Base-by-base conservation (phyloP, 2,888 invertebrate species). In the Ditula angustiorana region DNA sequence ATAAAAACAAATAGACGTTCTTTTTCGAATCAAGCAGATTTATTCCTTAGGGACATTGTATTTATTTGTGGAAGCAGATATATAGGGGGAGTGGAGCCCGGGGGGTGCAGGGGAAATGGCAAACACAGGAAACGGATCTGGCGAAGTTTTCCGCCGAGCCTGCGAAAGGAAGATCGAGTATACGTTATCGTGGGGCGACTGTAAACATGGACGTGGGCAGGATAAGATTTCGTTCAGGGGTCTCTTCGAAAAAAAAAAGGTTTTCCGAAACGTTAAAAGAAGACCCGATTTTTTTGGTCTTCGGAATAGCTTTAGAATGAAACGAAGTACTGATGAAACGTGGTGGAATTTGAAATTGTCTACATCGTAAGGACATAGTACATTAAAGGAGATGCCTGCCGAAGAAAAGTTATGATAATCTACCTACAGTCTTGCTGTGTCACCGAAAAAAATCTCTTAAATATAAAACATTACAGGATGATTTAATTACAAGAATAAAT, bases 91-190 rank as follows among this genome's bases (percentile, higher is more conserved):
- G 77, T 75, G 71, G 67, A 70, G 67, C 69, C 70, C 71, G 69
- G 73, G 78, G 71, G 56, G 68, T 46, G 60, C 67, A 73, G 78
- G 79, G 80, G 80, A 79, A 81, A 79, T 83, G 77, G 88, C 86
- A 89, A 89, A 92, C 85, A 89, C 86, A 90, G 92, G 92, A 92
- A 92, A 87, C 88, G 86, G 88, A 88, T 86, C 85, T 78, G 77
- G 79, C 77, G 80, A 88, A 89, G 85, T 90, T 90, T 88, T 82
- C 87, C 83, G 86, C 76, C 83, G 82, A 86, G 77, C 81, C 80
- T 81, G 85, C 80, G 78, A 78, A 85, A 84, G 85, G 85, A 85
- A 84, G 83, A 79, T 73, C 75, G 73, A 72, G 79, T 75, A 78
- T 82, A 80, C 81, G 77, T 78, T 72, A 70, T 66, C 67, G 71